Evolutionary conservation across 2,797 vertebrate genomes (phyloP).

Genomic region (Sphaeramia orbicularis): DNA sequence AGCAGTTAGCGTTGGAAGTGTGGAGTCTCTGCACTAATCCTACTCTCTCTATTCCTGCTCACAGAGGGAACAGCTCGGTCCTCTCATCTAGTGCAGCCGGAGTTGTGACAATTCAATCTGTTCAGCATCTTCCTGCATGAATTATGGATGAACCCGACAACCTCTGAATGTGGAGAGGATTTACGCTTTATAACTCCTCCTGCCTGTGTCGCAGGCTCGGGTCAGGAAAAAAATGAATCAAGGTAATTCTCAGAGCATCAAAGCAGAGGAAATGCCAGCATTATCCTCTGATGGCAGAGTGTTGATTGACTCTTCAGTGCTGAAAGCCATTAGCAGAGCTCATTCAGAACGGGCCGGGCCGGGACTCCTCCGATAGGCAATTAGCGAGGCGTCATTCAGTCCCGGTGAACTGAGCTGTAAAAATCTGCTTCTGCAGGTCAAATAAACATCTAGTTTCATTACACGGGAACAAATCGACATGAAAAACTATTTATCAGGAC

Average conservation of each 20-base stretch:
- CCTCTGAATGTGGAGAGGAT: constrained; percentile 55
- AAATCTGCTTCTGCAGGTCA: too few relatives aligned
- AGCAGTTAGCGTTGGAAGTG: constrained; percentile 4
- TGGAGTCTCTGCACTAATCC: constrained; percentile 28
- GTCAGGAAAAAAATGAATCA: constrained; percentile 5
- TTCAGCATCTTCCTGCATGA: constrained; percentile 58
- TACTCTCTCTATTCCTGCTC: constrained; percentile 28
- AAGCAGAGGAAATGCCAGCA: constrained; percentile 52
- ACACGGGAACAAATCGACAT: too few relatives aligned
- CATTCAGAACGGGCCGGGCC: too few relatives aligned
- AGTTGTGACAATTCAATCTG: constrained; percentile 73
- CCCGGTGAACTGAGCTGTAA: too few relatives aligned
- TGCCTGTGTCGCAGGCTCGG: constrained; percentile 48
- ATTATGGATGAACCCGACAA: constrained; percentile 69
- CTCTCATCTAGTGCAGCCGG: constrained; percentile 38
- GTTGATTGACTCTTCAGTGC: constrained; percentile 55
- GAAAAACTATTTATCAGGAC: too few relatives aligned
- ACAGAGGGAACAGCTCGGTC: constrained; percentile 29
- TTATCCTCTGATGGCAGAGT: constrained; percentile 52
- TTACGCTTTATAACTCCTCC: constrained; percentile 47
- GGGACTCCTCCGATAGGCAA: too few relatives aligned
- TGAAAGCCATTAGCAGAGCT: constrained; percentile 64
- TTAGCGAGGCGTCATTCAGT: too few relatives aligned
- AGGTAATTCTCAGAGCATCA: constrained; percentile 64
- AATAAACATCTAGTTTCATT: too few relatives aligned